Percentiles rank a stretch among this genome's conserved stretches.
phyloP scores from a whole-genome alignment of 1,140 invertebrate species.

The Drosophila hydei region DNA sequence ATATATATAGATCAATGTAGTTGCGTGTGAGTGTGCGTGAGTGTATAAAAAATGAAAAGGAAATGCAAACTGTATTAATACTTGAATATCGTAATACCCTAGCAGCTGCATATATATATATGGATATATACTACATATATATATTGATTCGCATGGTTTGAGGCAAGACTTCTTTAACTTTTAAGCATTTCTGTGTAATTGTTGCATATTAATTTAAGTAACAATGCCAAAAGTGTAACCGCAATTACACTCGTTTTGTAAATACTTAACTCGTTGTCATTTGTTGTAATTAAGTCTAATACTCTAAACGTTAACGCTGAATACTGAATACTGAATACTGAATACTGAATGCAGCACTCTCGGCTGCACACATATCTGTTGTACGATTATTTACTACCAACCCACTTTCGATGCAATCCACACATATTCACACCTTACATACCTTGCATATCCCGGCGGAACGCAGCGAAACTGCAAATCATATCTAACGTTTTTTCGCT shows the following conservation, averaged over 20 bases:
- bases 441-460: slow-evolving; percentile 21
- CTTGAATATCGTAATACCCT: slow-evolving; percentile 70
- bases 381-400: slow-evolving; percentile 9
- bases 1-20: slow-evolving; percentile 34
- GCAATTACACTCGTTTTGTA: slow-evolving; percentile 63
- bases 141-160: slow-evolving; percentile 74
- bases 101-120: slow-evolving; percentile 55
- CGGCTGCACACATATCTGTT: slow-evolving; percentile 38
- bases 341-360: slow-evolving; percentile 8
- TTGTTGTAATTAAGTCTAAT: slow-evolving; percentile 65
- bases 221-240: slow-evolving; percentile 71
- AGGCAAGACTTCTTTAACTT: slow-evolving; percentile 78
- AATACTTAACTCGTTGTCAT: slow-evolving; percentile 72
- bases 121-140: slow-evolving; percentile 25
- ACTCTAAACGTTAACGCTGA: slow-evolving; percentile 5
- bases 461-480: slow-evolving; percentile 19
- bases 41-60: slow-evolving; percentile 16
- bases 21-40: slow-evolving; percentile 25
- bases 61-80: slow-evolving; percentile 60
- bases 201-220: slow-evolving; percentile 48
- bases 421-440: slow-evolving; percentile 16
- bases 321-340: background rate
- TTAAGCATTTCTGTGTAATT: slow-evolving; percentile 72
- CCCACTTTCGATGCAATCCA: slow-evolving; percentile 4
- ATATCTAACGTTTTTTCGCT: slow-evolving; percentile 56